phyloP scores from a whole-genome alignment of 2,888 invertebrate species.

The Drosophila emarginata region DNA sequence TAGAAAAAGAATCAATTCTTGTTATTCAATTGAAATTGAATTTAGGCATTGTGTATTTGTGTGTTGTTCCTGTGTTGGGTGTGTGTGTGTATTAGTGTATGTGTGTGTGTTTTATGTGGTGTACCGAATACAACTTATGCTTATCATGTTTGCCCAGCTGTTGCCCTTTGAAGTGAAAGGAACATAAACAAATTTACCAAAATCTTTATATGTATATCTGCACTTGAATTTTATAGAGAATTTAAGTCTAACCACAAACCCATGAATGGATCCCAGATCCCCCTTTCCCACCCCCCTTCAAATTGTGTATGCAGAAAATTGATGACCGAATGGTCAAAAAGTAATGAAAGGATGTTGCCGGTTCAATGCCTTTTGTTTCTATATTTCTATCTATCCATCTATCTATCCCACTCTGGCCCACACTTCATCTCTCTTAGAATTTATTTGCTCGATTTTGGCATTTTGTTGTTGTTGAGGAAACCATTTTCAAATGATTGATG shows the following conservation, averaged over 20 bases:
- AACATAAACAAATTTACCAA: slow-evolving; percentile 31
- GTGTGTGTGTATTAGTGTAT: background rate
- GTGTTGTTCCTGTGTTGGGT: background rate
- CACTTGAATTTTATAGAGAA: background rate
- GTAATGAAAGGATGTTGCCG: slow-evolving; percentile 13
- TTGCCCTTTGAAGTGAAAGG: slow-evolving; percentile 25
- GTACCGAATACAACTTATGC: slow-evolving; percentile 19
- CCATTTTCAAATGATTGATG: slow-evolving; percentile 17
- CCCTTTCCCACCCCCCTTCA: background rate
- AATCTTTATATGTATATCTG: background rate
- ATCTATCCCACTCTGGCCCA: slow-evolving; percentile 6
- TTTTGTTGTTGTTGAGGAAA: slow-evolving; percentile 1
- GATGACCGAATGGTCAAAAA: slow-evolving; percentile 37
- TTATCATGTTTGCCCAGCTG: slow-evolving; percentile 55
- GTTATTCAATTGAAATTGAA: slow-evolving; percentile 37
- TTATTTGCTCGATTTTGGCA: background rate
- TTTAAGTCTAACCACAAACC: slow-evolving; percentile 1
- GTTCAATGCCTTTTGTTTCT: background rate
- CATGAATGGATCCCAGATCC: background rate
- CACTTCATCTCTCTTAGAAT: background rate
- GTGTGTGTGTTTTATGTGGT: slow-evolving; percentile 26
- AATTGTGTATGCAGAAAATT: slow-evolving; percentile 37
- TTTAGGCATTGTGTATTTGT: slow-evolving; percentile 24
- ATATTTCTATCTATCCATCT: background rate
- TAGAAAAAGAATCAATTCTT: background rate